Evolutionary conservation across 1,140 invertebrate species (phyloP).

Genomic region (Bemisia tabaci): DNA sequence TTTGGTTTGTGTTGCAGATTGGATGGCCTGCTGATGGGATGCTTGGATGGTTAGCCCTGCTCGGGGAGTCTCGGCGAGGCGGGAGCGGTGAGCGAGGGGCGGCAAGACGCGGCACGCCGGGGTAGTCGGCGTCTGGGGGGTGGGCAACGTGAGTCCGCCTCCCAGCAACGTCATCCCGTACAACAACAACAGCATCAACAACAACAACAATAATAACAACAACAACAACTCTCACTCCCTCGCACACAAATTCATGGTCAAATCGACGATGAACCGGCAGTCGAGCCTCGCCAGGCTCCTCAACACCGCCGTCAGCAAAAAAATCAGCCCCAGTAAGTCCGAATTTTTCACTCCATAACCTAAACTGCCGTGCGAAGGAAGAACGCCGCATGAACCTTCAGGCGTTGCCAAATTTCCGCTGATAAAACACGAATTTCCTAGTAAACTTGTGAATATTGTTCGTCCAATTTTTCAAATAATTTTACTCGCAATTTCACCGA

Average conservation of each 20-base stretch:
- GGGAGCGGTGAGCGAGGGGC: not conserved
- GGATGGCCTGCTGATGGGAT: not conserved
- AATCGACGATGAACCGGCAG: constrained; percentile 44
- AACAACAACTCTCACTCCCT: constrained; percentile 17
- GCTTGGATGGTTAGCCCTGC: not conserved
- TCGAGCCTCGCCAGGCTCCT: constrained; percentile 49
- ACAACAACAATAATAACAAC: not conserved
- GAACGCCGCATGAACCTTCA: not conserved
- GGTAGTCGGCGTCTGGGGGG: constrained; percentile 36
- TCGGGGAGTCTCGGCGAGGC: constrained; percentile 1
- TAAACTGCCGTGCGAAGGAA: too few relatives aligned
- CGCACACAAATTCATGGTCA: constrained; percentile 28
- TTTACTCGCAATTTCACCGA: too few relatives aligned
- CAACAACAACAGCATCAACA: constrained; percentile 25
- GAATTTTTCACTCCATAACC: not conserved
- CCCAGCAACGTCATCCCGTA: constrained; percentile 24
- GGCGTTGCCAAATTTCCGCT: too few relatives aligned
- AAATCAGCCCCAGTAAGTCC: constrained; percentile 25
- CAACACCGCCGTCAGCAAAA: constrained; percentile 44
- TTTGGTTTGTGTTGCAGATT: not conserved
- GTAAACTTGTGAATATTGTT: too few relatives aligned
- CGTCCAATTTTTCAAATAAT: too few relatives aligned
- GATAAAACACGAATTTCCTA: too few relatives aligned
- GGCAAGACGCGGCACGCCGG: constrained; percentile 31
- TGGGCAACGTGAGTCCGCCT: constrained; percentile 32